phyloP scores from a whole-genome alignment of 1,140 invertebrate genomes.

The Prorops nasuta region DNA sequence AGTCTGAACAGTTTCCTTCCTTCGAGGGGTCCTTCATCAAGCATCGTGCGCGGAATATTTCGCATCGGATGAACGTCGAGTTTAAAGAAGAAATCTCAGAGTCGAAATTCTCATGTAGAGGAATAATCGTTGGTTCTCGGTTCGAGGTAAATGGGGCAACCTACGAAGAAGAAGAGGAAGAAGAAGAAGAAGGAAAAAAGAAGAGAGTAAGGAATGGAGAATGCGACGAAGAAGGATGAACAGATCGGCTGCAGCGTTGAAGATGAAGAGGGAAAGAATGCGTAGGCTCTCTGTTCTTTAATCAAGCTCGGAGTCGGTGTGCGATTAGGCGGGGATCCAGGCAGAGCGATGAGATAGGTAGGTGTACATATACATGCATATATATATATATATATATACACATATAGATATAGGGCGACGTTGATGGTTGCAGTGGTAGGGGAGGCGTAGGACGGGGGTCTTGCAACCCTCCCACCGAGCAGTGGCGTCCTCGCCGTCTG shows the following conservation, averaged over 20 bases:
- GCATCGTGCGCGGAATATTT: too few relatives aligned
- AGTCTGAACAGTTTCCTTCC: too few relatives aligned
- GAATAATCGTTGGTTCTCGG: too few relatives aligned
- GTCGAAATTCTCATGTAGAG: background rate
- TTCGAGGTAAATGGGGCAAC: background rate
- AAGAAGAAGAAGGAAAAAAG: conserved; percentile 5
- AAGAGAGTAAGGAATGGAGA: background rate
- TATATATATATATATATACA: too few relatives aligned
- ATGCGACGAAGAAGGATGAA: conserved; percentile 8
- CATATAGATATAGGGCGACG: too few relatives aligned
- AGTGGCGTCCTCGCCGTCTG: background rate
- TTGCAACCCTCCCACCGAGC: conserved; percentile 26
- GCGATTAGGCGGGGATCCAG: conserved; percentile 51
- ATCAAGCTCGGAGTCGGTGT: conserved; percentile 49
- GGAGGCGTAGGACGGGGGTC: conserved; percentile 25
- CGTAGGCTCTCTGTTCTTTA: conserved; percentile 48
- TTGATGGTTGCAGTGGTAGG: conserved; percentile 5
- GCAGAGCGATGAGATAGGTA: too few relatives aligned
- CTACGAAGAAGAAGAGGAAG: background rate
- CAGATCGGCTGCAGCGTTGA: conserved; percentile 6
- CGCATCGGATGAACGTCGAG: conserved; percentile 1
- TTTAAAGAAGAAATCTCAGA: background rate
- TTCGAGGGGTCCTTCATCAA: too few relatives aligned
- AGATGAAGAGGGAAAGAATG: conserved; percentile 22
- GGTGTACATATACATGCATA: too few relatives aligned